Evolutionary conservation across 2,113 vertebrate genomes (phyloP).

Genomic region (Proteles cristata): DNA sequence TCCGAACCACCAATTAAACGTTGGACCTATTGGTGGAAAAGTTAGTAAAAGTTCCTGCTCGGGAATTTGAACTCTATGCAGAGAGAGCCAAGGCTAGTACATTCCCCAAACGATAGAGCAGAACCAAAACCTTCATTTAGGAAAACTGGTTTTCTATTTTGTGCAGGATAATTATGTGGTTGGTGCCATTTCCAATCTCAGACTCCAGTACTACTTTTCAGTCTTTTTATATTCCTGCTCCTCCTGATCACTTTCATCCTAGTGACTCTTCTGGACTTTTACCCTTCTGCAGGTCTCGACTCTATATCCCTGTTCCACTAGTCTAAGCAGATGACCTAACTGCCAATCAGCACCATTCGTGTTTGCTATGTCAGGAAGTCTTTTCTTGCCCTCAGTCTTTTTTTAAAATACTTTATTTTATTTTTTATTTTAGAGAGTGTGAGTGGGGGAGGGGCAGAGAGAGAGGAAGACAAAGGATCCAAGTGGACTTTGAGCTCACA

Average conservation of each 20-base stretch:
- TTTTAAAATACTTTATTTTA: no score
- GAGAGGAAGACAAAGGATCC: no score
- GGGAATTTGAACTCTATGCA: slow-evolving; percentile 36
- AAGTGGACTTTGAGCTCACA: no score
- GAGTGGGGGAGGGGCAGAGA: no score
- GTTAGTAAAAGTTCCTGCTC: background rate
- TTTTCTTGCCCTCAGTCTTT: background rate
- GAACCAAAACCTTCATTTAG: slow-evolving; percentile 27
- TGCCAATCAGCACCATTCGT: background rate
- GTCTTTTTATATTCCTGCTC: background rate
- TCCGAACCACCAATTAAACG: background rate
- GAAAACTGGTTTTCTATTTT: slow-evolving; percentile 39
- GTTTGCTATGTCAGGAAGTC: background rate
- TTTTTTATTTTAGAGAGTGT: no score
- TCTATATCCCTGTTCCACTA: background rate
- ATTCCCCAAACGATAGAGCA: background rate
- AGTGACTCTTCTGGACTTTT: background rate
- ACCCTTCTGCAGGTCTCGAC: background rate
- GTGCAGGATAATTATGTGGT: slow-evolving; percentile 22
- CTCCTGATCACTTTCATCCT: background rate
- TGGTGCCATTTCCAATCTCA: background rate
- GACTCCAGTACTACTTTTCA: background rate
- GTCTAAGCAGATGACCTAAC: background rate
- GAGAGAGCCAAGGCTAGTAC: background rate
- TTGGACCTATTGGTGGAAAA: background rate